These are phyloP conservation scores for Drosophila lowei DNA, from an alignment of 1,140 invertebrate species.

Conservation along the genomic window DNA sequence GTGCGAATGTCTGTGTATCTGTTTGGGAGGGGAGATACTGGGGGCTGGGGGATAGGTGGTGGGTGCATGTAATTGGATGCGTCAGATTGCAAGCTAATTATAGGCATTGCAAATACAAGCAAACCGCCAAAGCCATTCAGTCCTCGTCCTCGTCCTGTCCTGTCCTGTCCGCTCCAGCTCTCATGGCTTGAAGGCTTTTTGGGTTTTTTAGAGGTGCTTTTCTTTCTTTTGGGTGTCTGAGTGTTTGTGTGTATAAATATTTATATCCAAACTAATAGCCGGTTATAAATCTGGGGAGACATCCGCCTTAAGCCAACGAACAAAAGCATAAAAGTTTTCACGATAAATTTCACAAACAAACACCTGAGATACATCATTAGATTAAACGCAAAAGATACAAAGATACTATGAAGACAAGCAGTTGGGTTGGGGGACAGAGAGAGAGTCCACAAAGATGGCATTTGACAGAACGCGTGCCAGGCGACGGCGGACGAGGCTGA, in stretches of 20 bases:
- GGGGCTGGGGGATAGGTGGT: not conserved
- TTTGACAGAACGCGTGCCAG: conserved; percentile 6
- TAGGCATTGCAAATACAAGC: conserved; percentile 35
- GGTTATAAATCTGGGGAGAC: conserved; percentile 63
- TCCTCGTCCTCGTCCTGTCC: not conserved
- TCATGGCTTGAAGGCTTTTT: conserved; percentile 14
- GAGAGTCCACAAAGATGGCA: not conserved
- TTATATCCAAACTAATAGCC: conserved; percentile 75
- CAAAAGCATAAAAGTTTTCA: conserved; percentile 76
- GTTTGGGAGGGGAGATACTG: conserved; percentile 13
- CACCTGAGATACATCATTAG: conserved; percentile 82
- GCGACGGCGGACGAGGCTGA: not conserved
- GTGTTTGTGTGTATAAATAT: conserved; percentile 20
- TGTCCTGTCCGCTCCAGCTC: not conserved
- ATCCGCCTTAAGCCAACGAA: conserved; percentile 71
- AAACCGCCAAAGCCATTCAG: conserved; percentile 33
- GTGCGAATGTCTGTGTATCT: conserved; percentile 49
- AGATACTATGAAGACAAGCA: conserved; percentile 50
- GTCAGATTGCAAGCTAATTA: conserved; percentile 67
- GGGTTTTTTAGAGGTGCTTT: not conserved
- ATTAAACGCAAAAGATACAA: conserved; percentile 76
- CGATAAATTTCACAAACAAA: conserved; percentile 82
- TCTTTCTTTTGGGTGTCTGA: conserved; percentile 3
- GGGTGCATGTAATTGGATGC: conserved; percentile 63
- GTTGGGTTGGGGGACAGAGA: not conserved